A percentile compares a stretch with the other conserved stretches of the same genome.
phyloP scores from a whole-genome alignment of 2,888 invertebrate genomes.

The Nymphalis urticae region DNA sequence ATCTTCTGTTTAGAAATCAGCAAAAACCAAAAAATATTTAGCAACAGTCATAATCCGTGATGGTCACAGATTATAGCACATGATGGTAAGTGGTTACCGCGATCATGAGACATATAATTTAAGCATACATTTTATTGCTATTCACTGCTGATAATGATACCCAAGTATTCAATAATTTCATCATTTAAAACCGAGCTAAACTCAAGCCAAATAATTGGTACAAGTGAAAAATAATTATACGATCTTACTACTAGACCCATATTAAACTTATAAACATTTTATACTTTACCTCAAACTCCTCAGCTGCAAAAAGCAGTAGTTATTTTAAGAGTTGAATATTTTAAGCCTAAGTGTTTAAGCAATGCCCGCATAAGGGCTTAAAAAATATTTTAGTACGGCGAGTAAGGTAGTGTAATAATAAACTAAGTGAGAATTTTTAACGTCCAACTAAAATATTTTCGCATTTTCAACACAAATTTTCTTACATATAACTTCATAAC shows the following conservation, averaged over 20 bases:
- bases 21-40: no score
- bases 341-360: slow-evolving; percentile 31
- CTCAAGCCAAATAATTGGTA: no score
- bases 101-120: no score
- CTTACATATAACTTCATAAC: background rate
- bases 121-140: no score
- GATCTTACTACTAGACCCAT: background rate
- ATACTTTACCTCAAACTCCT: slow-evolving; percentile 23
- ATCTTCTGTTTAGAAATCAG: no score
- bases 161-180: background rate
- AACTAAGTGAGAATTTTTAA: slow-evolving; percentile 16
- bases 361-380: slow-evolving; percentile 27
- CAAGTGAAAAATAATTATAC: no score
- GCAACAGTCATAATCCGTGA: no score
- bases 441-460: slow-evolving; percentile 5
- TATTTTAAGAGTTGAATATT: slow-evolving; percentile 34
- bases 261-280: slow-evolving; percentile 17
- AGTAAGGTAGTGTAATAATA: slow-evolving; percentile 21
- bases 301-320: slow-evolving; percentile 28
- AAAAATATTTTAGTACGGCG: slow-evolving; percentile 24
- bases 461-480: slow-evolving; percentile 3
- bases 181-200: background rate
- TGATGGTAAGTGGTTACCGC: no score
- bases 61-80: no score
- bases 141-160: no score